phyloP scores from a whole-genome alignment of 2,797 vertebrate genomes.

The Astyanax mexicanus region DNA sequence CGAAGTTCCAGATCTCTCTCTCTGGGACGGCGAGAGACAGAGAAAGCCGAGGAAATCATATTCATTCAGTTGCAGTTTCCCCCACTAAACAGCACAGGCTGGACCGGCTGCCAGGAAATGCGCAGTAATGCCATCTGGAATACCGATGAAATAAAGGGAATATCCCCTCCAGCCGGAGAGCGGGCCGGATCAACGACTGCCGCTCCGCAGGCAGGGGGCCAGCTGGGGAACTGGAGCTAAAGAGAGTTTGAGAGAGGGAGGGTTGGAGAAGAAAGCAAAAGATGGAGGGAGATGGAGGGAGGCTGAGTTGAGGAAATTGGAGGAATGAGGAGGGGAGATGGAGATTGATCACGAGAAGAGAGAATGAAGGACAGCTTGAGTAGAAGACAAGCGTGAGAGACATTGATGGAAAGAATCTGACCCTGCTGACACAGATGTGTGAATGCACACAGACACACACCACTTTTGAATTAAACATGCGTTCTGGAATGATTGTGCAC shows the following conservation, averaged over 20 bases:
- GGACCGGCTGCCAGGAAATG: conserved; percentile 61
- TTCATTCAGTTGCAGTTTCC: conserved; percentile 37
- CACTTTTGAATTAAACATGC: too few relatives aligned
- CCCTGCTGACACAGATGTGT: too few relatives aligned
- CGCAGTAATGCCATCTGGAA: conserved; percentile 63
- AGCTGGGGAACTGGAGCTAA: conserved; percentile 11
- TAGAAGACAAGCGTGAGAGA: not conserved
- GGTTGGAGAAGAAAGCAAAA: not conserved
- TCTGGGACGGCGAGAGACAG: conserved; percentile 17
- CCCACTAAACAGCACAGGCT: conserved; percentile 23
- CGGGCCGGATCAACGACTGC: conserved; percentile 49
- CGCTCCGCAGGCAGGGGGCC: conserved; percentile 28
- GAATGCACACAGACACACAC: too few relatives aligned
- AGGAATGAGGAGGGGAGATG: conserved; percentile 4
- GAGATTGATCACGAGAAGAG: not conserved
- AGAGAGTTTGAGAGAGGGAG: conserved; percentile 19
- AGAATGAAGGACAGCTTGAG: not conserved
- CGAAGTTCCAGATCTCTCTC: conserved; percentile 47
- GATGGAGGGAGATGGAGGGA: not conserved
- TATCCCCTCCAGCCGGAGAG: conserved; percentile 57
- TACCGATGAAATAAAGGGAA: conserved; percentile 59
- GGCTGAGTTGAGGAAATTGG: not conserved
- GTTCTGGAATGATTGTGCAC: too few relatives aligned
- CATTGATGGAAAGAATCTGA: too few relatives aligned
- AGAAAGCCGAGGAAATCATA: conserved; percentile 56